Percentiles rank a stretch among this genome's conserved stretches.
Conservation (phyloP, 2,888 invertebrate genomes). For the Agrenia bidenticulata region DNA sequence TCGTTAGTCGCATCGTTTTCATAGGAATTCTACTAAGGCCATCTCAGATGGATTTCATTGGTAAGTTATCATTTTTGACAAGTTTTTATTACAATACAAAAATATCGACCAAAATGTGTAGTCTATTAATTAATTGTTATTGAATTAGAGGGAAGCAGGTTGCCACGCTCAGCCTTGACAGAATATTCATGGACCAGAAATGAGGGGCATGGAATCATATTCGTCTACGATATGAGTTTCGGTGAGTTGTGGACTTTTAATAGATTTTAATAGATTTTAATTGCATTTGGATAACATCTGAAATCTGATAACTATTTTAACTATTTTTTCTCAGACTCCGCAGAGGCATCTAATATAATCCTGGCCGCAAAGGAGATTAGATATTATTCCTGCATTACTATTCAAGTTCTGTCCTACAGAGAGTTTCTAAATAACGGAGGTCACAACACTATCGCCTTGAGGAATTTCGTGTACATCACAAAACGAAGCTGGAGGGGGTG, state of each 20-base stretch:
- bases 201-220: neutral
- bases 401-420: neutral
- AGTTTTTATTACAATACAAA: too few relatives aligned
- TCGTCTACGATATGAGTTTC: neutral
- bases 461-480: slow-evolving; percentile 4
- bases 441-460: neutral
- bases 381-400: neutral
- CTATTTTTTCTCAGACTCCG: neutral
- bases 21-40: too few relatives aligned
- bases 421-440: slow-evolving; percentile 3
- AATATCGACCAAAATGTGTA: too few relatives aligned
- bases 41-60: too few relatives aligned
- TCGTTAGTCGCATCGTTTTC: too few relatives aligned
- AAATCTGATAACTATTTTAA: too few relatives aligned
- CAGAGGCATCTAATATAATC: neutral
- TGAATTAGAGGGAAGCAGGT: neutral
- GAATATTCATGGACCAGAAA: neutral
- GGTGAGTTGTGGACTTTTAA: neutral
- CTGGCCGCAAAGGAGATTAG: neutral
- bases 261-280: too few relatives aligned
- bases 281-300: too few relatives aligned
- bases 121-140: too few relatives aligned
- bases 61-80: too few relatives aligned
- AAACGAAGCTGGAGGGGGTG: neutral
- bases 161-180: neutral